Evolutionary conservation across 2,797 vertebrate species (phyloP).

Genomic region (Todus mexicanus): DNA sequence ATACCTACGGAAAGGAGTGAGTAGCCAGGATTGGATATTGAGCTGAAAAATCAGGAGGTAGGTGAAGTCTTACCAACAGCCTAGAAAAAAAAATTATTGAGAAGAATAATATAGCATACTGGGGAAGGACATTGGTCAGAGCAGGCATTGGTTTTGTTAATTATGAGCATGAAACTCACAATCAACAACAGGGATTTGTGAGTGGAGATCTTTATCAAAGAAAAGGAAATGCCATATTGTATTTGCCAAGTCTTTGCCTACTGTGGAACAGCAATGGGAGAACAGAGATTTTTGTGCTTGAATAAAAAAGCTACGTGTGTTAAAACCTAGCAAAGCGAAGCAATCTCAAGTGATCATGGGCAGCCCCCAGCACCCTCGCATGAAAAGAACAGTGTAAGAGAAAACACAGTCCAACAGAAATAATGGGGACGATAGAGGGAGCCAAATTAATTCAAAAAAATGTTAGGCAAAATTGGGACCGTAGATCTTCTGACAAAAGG

Average conservation of each 20-base stretch:
- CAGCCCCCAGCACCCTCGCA: background rate
- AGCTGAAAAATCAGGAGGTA: background rate
- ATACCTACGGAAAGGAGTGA: background rate
- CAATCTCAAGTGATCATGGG: background rate
- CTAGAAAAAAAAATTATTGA: background rate
- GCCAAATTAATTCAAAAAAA: conserved; percentile 70
- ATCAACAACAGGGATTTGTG: background rate
- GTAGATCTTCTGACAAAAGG: conserved; percentile 2
- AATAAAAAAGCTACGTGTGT: background rate
- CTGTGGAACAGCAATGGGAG: background rate
- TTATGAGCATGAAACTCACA: background rate
- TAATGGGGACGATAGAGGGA: conserved; percentile 62
- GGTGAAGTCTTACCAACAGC: background rate
- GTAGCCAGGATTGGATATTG: background rate
- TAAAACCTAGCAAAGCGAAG: background rate
- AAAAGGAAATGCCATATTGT: background rate
- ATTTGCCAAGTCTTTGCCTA: background rate
- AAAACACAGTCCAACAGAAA: background rate
- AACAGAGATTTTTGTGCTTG: background rate
- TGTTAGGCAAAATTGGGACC: conserved; percentile 14
- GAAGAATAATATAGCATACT: background rate
- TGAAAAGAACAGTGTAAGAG: conserved; percentile 27
- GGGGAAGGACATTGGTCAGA: background rate
- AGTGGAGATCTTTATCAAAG: background rate
- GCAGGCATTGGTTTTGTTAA: background rate